Evolutionary conservation across 2,888 invertebrate genomes (phyloP).

Genomic region (Xanthostigma xanthostigma): DNA sequence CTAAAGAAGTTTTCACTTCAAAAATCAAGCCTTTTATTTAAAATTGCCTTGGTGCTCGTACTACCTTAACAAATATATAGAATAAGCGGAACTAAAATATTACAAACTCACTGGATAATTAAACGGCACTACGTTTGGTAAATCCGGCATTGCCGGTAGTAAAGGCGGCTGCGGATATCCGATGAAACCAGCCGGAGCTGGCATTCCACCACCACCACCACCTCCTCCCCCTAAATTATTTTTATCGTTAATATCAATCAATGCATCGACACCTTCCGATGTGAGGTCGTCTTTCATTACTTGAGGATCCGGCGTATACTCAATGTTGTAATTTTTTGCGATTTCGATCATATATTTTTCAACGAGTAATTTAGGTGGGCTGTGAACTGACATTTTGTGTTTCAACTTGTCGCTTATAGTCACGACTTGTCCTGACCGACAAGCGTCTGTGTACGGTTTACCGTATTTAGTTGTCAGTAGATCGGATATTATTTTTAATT

Average conservation of each 20-base stretch:
- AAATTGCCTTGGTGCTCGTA: too few species aligned
- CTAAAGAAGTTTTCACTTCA: too few species aligned
- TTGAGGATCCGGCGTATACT: conserved; percentile 89
- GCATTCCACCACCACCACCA: conserved; percentile 32
- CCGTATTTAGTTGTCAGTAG: conserved; percentile 86
- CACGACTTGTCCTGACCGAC: conserved; percentile 63
- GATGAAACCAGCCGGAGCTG: conserved; percentile 66
- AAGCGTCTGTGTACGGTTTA: conserved; percentile 79
- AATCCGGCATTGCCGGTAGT: conserved; percentile 39
- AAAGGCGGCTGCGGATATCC: conserved; percentile 61
- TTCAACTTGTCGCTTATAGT: conserved; percentile 82
- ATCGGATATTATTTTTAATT: conserved; percentile 70
- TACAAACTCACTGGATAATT: conserved; percentile 41
- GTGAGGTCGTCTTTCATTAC: conserved; percentile 59
- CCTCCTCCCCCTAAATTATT: conserved; percentile 42
- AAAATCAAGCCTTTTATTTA: too few species aligned
- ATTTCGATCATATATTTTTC: conserved; percentile 94
- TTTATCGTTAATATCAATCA: conserved; percentile 40
- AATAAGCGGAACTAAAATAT: neutral
- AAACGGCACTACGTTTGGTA: conserved; percentile 41
- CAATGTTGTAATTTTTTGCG: conserved; percentile 86
- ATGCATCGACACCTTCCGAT: conserved; percentile 34
- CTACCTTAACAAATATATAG: too few species aligned
- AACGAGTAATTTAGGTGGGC: conserved; percentile 87
- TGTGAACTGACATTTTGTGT: conserved; percentile 85